Evolutionary conservation across 1,140 invertebrate species (phyloP).

Genomic region (Drosophila fuyamai): DNA sequence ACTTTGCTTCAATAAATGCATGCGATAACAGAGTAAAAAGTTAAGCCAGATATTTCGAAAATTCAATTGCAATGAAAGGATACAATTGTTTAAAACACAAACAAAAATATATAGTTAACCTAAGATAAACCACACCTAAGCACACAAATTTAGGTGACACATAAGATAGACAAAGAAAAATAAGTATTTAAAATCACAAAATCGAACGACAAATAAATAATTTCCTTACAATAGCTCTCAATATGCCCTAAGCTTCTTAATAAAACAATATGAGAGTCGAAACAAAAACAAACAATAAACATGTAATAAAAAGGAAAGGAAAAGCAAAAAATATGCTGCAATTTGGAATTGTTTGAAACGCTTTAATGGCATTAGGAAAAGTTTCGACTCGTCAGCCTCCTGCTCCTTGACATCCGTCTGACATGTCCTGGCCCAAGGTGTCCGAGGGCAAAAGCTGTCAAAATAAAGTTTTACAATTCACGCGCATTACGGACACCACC

Average conservation of each 20-base stretch:
- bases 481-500: constrained; percentile 40
- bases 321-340: neutral
- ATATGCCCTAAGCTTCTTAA: neutral
- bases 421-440: constrained; percentile 59
- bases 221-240: too few species aligned
- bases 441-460: constrained; percentile 72
- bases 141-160: neutral
- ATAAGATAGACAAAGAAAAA: neutral
- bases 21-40: neutral
- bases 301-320: neutral
- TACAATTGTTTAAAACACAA: neutral
- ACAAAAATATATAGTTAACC: neutral
- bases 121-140: neutral
- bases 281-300: neutral
- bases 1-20: constrained; percentile 9
- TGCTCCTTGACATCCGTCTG: constrained; percentile 13
- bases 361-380: constrained; percentile 30
- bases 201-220: too few species aligned
- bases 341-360: constrained; percentile 12
- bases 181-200: neutral
- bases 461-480: constrained; percentile 80
- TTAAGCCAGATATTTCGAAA: neutral
- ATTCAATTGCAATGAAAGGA: neutral
- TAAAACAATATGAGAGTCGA: neutral
- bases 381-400: constrained; percentile 6